Evolutionary conservation across 1,140 invertebrate genomes (phyloP), one percentile per base, ranked within the genome.

Genomic region (Sitophilus oryzae): DNA sequence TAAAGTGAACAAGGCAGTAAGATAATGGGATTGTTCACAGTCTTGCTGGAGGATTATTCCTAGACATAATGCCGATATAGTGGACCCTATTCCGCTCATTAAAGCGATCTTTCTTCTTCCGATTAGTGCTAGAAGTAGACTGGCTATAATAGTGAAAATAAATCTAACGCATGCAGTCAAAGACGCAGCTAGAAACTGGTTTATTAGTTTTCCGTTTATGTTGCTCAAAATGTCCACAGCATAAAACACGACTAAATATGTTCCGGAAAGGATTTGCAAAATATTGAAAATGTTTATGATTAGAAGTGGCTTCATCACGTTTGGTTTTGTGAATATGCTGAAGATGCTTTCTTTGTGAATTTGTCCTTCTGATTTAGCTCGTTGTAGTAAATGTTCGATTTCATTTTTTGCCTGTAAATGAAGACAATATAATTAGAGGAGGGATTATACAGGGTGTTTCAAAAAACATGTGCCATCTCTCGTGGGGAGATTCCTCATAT

Each of bases 231-330:
- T 81, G 49, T 86, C 81, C 0, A 86, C 82, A 1, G 83, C 85
- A 57, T 87, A 87, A 67, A 86, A 87, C 41, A 88, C 81, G 23
- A 86, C 76, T 1, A 87, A 73, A 57, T 84, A 88, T 1, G 83
- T 85, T 46, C 86, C 86, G 2, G 83, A 83, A 1, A 84, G 69
- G 56, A 85, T 81, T 66, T 87, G 84, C 35, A 86, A 72, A 46
- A 84, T 64, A 60, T 82, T 85, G 68, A 88, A 87, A 0, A 81
- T 66, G 54, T 83, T 82, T 51, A 87, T 82, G 16, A 88, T 82
- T 6, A 84, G 64, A 19, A 88, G 70, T 0, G 85, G 85, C 61
- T 86, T 87, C 0, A 83, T 60, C 0, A 85, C 80, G n/a, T 78
- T 75, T 0, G 79, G 73, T 55, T 75, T 68, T 1, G 66, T 63